Evolutionary conservation across 30 jellyfish, hydroid and myxozoan genomes (phyloP), one percentile per base, ranked within the genome.

Genomic region (Hydractinia echinata): DNA sequence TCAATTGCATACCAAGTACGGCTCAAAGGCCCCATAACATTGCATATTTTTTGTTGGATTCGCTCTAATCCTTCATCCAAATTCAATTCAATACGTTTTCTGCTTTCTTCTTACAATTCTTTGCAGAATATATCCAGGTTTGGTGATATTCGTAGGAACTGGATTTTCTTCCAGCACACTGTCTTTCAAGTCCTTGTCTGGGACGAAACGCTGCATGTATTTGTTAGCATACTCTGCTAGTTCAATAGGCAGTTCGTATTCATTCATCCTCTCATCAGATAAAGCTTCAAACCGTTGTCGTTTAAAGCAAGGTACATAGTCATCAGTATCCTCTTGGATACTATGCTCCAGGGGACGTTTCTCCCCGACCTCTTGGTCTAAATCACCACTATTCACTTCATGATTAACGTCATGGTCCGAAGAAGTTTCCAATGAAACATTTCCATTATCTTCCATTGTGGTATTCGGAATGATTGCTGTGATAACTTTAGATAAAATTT

Each of bases 61-160:
- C 54, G 56, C 60, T 78, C 81, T 56, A 54, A 62, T 30, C 54
- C 74, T 5, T 5, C 5, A 60, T 78, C 83, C 71, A 48, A 51
- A 11, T 50, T 19, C 15, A 7, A 62, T 61, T 82, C 89, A 10
- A 77, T 68, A 19, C 60, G 69, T 55, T 72, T 60, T 78, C 61
- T 82, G 62, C 56, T 55, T n/a, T 82, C 85, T 13, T 82, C 89
- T 20, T 67, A 76, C 16, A 82, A 61, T 19, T 82, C 89, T 49
- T 70, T 53, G 84, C 52, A 82, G 61, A 53, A 82, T 54, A 54
- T 84, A 55, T 82, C 85, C 58, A 82, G 84, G 84, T 62, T 77
- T 77, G 5, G 16, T 8, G 53, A 82, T 55, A 82, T 82, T 82
- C 18, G 51, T 18, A 6, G 89, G 85, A 10, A 82, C 76, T 44